Conservation (phyloP, 1,140 invertebrate species). For the Vanessa tameamea region DNA sequence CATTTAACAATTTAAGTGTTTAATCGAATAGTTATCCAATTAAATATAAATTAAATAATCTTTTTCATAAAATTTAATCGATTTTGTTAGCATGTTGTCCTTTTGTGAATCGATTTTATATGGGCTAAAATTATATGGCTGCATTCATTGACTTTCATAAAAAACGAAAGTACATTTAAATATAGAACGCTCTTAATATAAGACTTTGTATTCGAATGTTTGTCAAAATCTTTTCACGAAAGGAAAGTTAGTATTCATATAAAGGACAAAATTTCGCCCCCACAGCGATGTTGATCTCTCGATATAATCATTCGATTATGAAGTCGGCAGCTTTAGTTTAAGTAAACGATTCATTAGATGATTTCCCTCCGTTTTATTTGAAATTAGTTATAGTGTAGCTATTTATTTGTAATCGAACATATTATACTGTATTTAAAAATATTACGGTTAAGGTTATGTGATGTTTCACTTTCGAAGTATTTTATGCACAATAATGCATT, state of each 20-base stretch:
- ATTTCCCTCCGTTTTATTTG: conserved; percentile 66
- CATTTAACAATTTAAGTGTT: not conserved
- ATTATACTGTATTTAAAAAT: conserved; percentile 31
- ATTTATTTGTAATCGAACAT: conserved; percentile 59
- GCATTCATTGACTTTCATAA: too few relatives aligned
- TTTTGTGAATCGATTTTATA: conserved; percentile 12
- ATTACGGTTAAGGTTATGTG: conserved; percentile 47
- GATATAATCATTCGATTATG: conserved; percentile 10
- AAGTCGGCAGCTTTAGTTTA: conserved; percentile 33
- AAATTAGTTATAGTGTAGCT: conserved; percentile 49
- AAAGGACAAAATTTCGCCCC: conserved; percentile 7
- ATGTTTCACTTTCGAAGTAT: conserved; percentile 58
- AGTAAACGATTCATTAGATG: conserved; percentile 27
- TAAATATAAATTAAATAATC: not conserved
- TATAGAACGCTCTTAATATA: not conserved
- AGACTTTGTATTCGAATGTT: not conserved
- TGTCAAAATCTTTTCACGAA: conserved; percentile 9
- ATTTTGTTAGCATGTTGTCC: conserved; percentile 1
- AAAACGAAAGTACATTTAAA: not conserved
- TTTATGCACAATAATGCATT: conserved; percentile 76
- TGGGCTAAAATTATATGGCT: not conserved
- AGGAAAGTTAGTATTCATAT: conserved; percentile 2
- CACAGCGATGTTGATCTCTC: conserved; percentile 31
- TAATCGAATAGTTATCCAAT: conserved; percentile 5
- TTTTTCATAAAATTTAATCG: not conserved